Conservation (phyloP, 2,888 invertebrate species). For the Lasioglossum marginatum region DNA sequence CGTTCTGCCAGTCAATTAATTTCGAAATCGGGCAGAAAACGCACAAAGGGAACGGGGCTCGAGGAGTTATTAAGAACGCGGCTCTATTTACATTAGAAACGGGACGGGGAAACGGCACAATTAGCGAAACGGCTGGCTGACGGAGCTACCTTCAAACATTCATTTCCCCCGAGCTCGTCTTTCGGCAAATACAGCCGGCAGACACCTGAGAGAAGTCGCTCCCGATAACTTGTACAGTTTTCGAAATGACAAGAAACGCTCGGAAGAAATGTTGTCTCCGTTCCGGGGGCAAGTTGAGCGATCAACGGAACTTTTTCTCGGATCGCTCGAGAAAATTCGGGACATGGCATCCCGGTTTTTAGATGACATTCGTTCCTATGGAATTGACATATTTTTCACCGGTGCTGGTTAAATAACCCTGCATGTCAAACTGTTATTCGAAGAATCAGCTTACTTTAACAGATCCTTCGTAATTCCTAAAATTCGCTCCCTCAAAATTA, state of each 20-base stretch:
- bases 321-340: not conserved
- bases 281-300: not conserved
- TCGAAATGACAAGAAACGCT: not conserved
- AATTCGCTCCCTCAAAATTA: too few relatives aligned
- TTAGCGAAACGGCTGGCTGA: constrained; percentile 1
- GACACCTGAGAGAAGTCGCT: not conserved
- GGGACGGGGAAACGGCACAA: not conserved
- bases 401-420: not conserved
- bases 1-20: constrained; percentile 22
- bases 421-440: not conserved
- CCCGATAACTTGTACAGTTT: constrained; percentile 1
- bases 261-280: not conserved
- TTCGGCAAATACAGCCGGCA: constrained; percentile 11
- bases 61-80: constrained; percentile 18
- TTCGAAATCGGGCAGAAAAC: not conserved
- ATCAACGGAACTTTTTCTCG: not conserved
- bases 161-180: constrained; percentile 8
- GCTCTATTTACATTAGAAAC: constrained; percentile 2
- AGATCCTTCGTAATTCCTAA: not conserved
- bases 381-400: not conserved
- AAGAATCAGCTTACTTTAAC: not conserved
- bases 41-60: not conserved
- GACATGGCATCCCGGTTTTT: not conserved
- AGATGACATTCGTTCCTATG: not conserved
- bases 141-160: constrained; percentile 12